Conservation (phyloP, 1,140 invertebrate species). For the Gryon sp. region DNA sequence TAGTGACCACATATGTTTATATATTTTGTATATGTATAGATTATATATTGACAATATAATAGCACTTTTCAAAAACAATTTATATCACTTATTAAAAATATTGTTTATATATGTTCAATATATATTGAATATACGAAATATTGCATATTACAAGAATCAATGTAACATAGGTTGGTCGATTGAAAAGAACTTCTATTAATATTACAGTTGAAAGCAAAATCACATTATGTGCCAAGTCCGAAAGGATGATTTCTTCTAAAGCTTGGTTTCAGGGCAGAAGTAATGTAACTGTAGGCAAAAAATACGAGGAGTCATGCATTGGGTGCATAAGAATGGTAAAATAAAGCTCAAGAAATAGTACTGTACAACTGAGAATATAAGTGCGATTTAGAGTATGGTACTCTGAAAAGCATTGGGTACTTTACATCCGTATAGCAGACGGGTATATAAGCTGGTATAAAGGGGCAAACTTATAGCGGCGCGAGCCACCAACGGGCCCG, state of each 20-base stretch:
- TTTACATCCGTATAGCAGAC: slow-evolving; percentile 62
- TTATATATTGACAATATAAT: too few species aligned
- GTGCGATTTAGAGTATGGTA: slow-evolving; percentile 64
- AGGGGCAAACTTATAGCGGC: slow-evolving; percentile 69
- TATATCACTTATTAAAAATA: too few species aligned
- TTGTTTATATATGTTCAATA: too few species aligned
- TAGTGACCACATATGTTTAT: too few species aligned
- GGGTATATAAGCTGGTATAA: slow-evolving; percentile 64
- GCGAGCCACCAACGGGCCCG: slow-evolving; percentile 50
- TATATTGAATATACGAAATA: too few species aligned
- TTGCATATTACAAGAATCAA: too few species aligned
- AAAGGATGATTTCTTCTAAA: slow-evolving; percentile 31
- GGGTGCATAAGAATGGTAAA: slow-evolving; percentile 52
- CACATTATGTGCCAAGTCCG: slow-evolving; percentile 12
- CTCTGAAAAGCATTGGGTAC: slow-evolving; percentile 65
- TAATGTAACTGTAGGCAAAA: slow-evolving; percentile 32
- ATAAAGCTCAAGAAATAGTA: slow-evolving; percentile 54
- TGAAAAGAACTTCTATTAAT: slow-evolving; percentile 1
- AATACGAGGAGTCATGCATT: slow-evolving; percentile 45
- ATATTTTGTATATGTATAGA: too few species aligned
- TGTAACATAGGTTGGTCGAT: too few species aligned
- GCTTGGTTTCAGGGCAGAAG: slow-evolving; percentile 11
- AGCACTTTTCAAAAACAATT: too few species aligned
- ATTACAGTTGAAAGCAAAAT: slow-evolving; percentile 1
- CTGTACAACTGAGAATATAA: slow-evolving; percentile 37